Percentiles rank a stretch among this genome's conserved stretches.
Conservation (phyloP, 2,888 invertebrate species). For the Dryobota labecula region DNA sequence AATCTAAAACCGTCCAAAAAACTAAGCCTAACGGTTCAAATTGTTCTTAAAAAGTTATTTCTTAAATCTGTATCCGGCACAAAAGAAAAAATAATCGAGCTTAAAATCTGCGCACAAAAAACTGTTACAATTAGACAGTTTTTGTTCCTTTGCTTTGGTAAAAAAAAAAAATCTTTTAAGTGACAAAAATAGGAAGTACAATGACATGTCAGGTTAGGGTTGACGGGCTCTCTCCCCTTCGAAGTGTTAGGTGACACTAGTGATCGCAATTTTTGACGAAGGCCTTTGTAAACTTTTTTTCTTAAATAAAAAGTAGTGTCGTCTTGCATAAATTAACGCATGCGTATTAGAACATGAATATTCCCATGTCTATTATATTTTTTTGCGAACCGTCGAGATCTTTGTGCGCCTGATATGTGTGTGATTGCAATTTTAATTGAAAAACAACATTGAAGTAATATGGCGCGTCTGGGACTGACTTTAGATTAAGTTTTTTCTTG, state of each 20-base stretch:
- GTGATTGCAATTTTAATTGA: conserved; percentile 71
- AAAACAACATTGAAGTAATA: conserved; percentile 65
- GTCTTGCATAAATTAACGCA: conserved; percentile 89
- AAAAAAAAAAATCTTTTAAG: conserved; percentile 84
- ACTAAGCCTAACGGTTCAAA: conserved; percentile 72
- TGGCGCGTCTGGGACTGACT: conserved; percentile 40
- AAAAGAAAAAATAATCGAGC: conserved; percentile 88
- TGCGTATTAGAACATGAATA: conserved; percentile 85
- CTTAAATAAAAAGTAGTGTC: conserved; percentile 77
- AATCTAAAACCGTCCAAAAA: conserved; percentile 52
- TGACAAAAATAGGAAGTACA: conserved; percentile 88
- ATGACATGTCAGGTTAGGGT: conserved; percentile 88
- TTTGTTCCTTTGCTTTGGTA: conserved; percentile 84
- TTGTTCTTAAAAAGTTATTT: conserved; percentile 69
- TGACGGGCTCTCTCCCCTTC: conserved; percentile 81
- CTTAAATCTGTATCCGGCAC: conserved; percentile 71
- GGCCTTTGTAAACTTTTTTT: conserved; percentile 81
- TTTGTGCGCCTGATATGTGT: conserved; percentile 63
- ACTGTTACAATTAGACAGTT: conserved; percentile 89
- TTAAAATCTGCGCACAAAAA: conserved; percentile 87
- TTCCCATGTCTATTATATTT: conserved; percentile 86
- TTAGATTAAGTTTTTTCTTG: conserved; percentile 47
- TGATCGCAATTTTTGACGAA: conserved; percentile 87
- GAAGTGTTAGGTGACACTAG: conserved; percentile 87
- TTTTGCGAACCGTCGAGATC: conserved; percentile 61